Evolutionary conservation across 2,797 vertebrate genomes (phyloP).

Genomic region (Phalloptychus januarius): DNA sequence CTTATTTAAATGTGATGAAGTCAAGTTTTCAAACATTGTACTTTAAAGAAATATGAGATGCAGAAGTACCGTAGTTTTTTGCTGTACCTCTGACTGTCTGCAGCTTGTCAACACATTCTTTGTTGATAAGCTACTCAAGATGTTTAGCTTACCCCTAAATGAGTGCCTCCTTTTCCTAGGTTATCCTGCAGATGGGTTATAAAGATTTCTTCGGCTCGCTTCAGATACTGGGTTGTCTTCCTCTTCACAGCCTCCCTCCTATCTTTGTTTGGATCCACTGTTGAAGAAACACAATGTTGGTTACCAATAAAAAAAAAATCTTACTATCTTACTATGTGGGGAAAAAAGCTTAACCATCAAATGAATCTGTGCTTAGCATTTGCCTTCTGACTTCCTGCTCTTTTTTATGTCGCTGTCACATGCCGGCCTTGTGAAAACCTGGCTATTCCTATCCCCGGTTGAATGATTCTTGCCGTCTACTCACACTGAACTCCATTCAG

Average conservation of each 20-base stretch:
- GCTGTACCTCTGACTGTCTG: background rate
- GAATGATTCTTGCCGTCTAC: constrained; percentile 17
- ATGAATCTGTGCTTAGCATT: constrained; percentile 25
- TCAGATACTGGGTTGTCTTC: constrained; percentile 96
- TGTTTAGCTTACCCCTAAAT: constrained; percentile 82
- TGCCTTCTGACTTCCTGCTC: constrained; percentile 66
- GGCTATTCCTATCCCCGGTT: constrained; percentile 12
- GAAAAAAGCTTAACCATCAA: background rate
- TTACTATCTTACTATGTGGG: background rate
- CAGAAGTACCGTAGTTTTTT: background rate
- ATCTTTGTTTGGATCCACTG: constrained; percentile 97
- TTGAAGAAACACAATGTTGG: constrained; percentile 31
- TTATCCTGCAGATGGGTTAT: constrained; percentile 93
- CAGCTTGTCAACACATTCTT: background rate
- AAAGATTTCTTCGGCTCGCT: constrained; percentile 96
- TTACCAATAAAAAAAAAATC: constrained; percentile 6
- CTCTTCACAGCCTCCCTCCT: constrained; percentile 94
- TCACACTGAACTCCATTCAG: constrained; percentile 93
- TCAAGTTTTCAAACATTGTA: background rate
- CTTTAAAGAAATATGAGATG: background rate
- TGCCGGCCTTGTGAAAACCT: constrained; percentile 35
- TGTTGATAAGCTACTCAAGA: background rate
- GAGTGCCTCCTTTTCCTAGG: constrained; percentile 76
- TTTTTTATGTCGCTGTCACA: constrained; percentile 56
- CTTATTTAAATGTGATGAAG: background rate